phyloP scores from a whole-genome alignment of 2,113 vertebrate species.

The Lontra canadensis region DNA sequence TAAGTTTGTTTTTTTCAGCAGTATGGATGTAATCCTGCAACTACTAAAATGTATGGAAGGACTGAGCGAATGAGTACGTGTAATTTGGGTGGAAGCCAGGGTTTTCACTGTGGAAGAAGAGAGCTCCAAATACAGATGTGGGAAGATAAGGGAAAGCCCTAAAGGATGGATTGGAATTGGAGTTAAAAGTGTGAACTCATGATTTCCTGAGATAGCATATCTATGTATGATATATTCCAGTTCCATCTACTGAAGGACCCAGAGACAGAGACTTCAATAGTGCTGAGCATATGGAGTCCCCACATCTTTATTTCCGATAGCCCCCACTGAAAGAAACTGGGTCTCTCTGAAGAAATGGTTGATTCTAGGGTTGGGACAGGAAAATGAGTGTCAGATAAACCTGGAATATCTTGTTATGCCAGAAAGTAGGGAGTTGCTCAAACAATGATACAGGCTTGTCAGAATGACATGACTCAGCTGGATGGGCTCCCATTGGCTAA shows the following conservation, averaged over 20 bases:
- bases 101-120: background rate
- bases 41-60: background rate
- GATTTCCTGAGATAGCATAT: background rate
- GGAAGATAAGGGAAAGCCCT: background rate
- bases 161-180: background rate
- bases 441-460: background rate
- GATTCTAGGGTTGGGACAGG: background rate
- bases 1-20: background rate
- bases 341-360: background rate
- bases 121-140: background rate
- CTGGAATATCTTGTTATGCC: background rate
- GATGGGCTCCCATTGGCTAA: background rate
- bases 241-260: background rate
- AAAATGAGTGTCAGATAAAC: background rate
- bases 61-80: background rate
- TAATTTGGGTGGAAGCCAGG: background rate
- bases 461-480: background rate
- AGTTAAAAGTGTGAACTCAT: background rate
- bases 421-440: background rate
- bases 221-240: background rate
- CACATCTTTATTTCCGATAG: background rate
- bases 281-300: background rate
- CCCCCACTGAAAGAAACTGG: background rate
- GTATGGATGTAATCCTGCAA: background rate
- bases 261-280: background rate